Percentiles rank a stretch among this genome's conserved stretches.
phyloP scores from a whole-genome alignment of 2,888 invertebrate species.

The Polydrusus pterygomalis region DNA sequence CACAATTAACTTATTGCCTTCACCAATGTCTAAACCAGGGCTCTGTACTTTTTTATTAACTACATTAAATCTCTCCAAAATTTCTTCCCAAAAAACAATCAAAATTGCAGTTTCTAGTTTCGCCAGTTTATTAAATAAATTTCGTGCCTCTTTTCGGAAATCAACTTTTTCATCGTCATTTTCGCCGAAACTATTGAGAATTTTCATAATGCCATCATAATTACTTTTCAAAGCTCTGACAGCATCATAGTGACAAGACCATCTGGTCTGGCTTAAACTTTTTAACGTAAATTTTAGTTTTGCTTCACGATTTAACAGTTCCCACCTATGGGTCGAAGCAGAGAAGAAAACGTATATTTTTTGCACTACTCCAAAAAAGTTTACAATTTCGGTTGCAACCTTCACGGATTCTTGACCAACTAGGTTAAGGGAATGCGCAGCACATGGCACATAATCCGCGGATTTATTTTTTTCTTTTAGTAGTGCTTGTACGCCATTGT shows the following conservation, averaged over 20 bases:
- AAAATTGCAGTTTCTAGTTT: not conserved
- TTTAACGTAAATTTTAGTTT: not conserved
- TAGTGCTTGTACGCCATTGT: conserved; percentile 6
- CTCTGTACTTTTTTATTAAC: conserved; percentile 3
- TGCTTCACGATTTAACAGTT: conserved; percentile 5
- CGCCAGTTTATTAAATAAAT: conserved; percentile 8
- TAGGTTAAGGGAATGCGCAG: conserved; percentile 21
- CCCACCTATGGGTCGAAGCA: conserved; percentile 35
- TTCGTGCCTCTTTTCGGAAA: conserved; percentile 16
- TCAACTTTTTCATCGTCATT: conserved; percentile 23
- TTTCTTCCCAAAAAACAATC: not conserved
- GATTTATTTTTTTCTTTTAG: not conserved
- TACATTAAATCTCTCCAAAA: not conserved
- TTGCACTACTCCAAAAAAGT: not conserved
- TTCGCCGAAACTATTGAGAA: not conserved
- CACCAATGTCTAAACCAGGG: conserved; percentile 14
- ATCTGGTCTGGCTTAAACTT: conserved; percentile 7
- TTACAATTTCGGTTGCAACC: conserved; percentile 1
- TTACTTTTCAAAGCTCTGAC: not conserved
- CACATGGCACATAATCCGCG: conserved; percentile 29
- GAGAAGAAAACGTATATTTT: conserved; percentile 26
- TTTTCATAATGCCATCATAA: not conserved
- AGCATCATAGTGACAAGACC: not conserved
- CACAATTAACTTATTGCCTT: not conserved
- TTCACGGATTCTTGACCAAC: not conserved